Base-by-base conservation (phyloP, 2,113 vertebrate species). In the Microcebus ravelobensis region DNA sequence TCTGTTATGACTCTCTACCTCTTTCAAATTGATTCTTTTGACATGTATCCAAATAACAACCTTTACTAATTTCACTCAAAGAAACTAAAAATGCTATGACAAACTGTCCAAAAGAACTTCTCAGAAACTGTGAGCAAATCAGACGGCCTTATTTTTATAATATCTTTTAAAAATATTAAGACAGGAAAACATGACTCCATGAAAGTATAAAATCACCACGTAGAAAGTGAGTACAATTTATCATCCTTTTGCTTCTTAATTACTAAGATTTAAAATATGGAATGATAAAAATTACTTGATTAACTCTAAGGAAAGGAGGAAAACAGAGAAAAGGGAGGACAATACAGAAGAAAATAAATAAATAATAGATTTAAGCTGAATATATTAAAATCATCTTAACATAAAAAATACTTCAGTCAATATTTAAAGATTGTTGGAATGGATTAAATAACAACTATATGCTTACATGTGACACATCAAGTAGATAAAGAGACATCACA, bases 81-180 rank as follows among this genome's bases (percentile, higher is more conserved):
- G 29, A 36, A 36, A 90, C 12, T 18, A 52, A 17, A 95, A 87
- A 93, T 79, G 4, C 36, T 92, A 1, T 48, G 36, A 71, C 57
- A 79, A 87, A 55, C 14, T 70, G 14, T 55, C 50, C 45, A 90
- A 92, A 90, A 45, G 50, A 87, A 73, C 48, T 36, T 77, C 52
- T 77, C 61, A 90, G 81, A 93, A 79, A 95, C 57, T 70, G 13
- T 91, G 67, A 96, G 76, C 84, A 92, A 94, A 88, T 89, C 25
- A n/a, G 59, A 63, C 79, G 73, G 2, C 8, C 68, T 74, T 63
- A 84, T 85, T 94, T 92, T 81, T 18, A 55, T 1, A 86, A 39
- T 74, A 52, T 29, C 23, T 94, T 74, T 85, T 94, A 29, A 71
- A 94, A 89, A 67, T 59, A 59, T 1, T 82, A 73, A n/a, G 12